Conservation (phyloP, 2,797 vertebrate species). For the Molossus molossus region DNA sequence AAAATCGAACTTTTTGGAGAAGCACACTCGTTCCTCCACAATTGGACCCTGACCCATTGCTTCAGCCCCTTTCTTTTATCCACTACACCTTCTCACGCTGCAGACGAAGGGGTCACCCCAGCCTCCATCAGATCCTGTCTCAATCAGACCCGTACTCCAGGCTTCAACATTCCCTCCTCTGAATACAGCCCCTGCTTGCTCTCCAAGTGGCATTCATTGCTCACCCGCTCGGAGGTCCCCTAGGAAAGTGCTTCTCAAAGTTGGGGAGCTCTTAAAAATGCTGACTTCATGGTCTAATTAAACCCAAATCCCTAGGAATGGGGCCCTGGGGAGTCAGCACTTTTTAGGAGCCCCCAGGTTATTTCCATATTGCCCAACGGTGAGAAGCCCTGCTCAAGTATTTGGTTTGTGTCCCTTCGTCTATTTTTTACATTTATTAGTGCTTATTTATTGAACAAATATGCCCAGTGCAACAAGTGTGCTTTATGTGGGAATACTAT, state of each 20-base stretch:
- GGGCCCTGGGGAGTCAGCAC: background rate
- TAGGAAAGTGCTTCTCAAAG: background rate
- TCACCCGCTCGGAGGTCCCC: background rate
- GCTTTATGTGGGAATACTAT: background rate
- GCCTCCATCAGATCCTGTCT: background rate
- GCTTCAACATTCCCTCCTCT: background rate
- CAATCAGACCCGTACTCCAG: background rate
- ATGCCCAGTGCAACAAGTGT: background rate
- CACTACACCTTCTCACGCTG: background rate
- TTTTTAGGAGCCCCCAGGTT: background rate
- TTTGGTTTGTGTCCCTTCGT: background rate
- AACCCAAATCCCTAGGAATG: background rate
- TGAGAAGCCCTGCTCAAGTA: slow-evolving; percentile 25
- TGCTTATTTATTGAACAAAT: slow-evolving; percentile 68
- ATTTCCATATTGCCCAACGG: slow-evolving; percentile 33
- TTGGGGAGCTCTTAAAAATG: background rate
- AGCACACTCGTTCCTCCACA: background rate
- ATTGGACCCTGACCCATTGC: no score
- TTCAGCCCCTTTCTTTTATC: background rate
- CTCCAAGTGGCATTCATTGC: background rate
- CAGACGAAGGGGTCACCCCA: background rate
- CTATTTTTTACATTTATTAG: slow-evolving; percentile 54
- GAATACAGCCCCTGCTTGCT: background rate
- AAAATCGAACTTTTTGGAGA: background rate
- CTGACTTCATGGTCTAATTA: slow-evolving; percentile 46